Evolutionary conservation across 1,140 invertebrate genomes (phyloP).

Genomic region (Cryptotermes secundus): DNA sequence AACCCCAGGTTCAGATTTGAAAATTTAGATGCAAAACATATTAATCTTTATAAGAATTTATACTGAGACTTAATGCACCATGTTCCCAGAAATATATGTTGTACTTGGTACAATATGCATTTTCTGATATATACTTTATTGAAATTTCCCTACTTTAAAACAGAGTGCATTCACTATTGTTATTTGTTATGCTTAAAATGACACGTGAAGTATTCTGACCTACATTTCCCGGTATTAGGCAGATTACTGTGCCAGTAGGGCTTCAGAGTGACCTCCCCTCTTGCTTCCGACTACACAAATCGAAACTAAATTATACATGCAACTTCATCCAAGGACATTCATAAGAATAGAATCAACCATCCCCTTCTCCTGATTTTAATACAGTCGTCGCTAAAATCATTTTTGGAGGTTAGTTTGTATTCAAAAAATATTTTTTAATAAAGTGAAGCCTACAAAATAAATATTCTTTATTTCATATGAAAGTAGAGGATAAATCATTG

Average conservation of each 20-base stretch:
- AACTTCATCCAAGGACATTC: background rate
- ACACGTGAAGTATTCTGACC: background rate
- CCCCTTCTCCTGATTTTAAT: too few species aligned
- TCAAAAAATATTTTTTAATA: too few species aligned
- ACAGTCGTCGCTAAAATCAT: too few species aligned
- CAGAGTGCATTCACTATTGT: background rate
- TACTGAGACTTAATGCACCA: background rate
- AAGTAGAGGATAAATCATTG: too few species aligned
- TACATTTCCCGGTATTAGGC: background rate
- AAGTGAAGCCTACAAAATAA: too few species aligned
- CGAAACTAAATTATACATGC: background rate
- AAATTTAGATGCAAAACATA: background rate
- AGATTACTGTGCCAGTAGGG: slow-evolving; percentile 7
- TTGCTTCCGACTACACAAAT: background rate
- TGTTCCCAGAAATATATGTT: background rate
- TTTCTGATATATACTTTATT: background rate
- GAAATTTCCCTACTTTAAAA: background rate
- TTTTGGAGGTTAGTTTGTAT: too few species aligned
- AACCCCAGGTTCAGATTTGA: background rate
- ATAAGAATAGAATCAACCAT: too few species aligned
- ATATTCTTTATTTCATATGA: too few species aligned
- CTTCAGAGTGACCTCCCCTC: background rate
- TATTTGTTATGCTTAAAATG: background rate
- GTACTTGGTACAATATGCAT: background rate
- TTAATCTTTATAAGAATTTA: background rate